phyloP scores from a whole-genome alignment of 2,888 invertebrate genomes.

The Drosophila diplacantha region DNA sequence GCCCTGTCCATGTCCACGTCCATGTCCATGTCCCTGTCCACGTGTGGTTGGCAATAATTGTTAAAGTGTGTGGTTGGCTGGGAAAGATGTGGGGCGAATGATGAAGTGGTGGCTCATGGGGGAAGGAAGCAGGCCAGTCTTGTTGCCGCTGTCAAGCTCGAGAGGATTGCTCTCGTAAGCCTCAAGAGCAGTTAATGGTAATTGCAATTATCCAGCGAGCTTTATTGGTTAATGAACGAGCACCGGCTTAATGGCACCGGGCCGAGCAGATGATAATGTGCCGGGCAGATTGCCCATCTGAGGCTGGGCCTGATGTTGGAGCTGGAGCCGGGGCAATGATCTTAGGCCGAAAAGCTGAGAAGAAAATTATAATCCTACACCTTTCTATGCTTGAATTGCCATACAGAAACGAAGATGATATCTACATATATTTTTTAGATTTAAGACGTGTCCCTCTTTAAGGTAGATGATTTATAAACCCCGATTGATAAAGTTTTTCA shows the following conservation, averaged over 20 bases:
- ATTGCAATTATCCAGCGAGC: conserved; percentile 33
- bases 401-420: too few relatives aligned
- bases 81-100: conserved; percentile 43
- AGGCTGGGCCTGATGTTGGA: neutral
- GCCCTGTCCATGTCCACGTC: conserved; percentile 14
- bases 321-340: neutral
- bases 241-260: conserved; percentile 16
- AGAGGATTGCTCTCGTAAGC: conserved; percentile 23
- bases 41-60: conserved; percentile 69
- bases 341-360: neutral
- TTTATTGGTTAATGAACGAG: conserved; percentile 36
- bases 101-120: conserved; percentile 48
- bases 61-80: conserved; percentile 60
- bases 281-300: conserved; percentile 14
- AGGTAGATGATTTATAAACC: neutral
- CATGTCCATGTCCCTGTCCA: conserved; percentile 30
- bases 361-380: neutral
- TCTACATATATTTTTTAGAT: too few relatives aligned
- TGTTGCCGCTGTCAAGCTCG: conserved; percentile 27
- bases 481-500: neutral
- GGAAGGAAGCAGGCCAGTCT: conserved; percentile 17
- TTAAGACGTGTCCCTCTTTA: too few relatives aligned
- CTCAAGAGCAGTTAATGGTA: conserved; percentile 33
- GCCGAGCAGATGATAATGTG: conserved; percentile 15
- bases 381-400: neutral